Conservation (phyloP, 2,797 vertebrate genomes). For the Masticophis lateralis region DNA sequence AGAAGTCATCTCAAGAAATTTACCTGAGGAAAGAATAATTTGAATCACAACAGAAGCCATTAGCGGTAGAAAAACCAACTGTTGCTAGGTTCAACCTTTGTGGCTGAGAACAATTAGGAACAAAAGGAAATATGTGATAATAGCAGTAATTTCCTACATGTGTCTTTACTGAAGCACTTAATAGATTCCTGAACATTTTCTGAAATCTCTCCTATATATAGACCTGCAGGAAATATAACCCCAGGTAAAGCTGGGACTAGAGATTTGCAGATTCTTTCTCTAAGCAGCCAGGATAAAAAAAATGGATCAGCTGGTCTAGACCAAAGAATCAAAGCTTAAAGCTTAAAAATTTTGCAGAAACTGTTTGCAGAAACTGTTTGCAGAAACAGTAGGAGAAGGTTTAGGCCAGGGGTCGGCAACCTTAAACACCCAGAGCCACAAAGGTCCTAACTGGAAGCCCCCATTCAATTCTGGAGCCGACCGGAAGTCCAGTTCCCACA, state of each 20-base stretch:
- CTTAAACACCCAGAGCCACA: neutral
- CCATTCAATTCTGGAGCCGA: no score
- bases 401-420: neutral
- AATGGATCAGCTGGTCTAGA: neutral
- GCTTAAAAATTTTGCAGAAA: neutral
- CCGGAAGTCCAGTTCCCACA: no score
- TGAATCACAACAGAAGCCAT: neutral
- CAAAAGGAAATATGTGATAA: neutral
- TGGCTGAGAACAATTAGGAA: neutral
- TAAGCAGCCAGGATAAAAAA: neutral
- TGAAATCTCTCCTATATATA: neutral
- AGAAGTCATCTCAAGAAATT: neutral
- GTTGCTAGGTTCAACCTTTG: neutral
- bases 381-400: neutral
- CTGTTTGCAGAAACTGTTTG: neutral
- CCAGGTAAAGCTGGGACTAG: neutral
- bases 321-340: neutral
- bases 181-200: neutral
- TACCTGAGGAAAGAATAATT: neutral
- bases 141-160: neutral
- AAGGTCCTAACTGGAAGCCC: no score
- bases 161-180: neutral
- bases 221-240: neutral
- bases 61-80: neutral
- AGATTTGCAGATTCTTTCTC: neutral